phyloP scores from a whole-genome alignment of 2,888 invertebrate genomes.

The Chymomyza fuscimana region DNA sequence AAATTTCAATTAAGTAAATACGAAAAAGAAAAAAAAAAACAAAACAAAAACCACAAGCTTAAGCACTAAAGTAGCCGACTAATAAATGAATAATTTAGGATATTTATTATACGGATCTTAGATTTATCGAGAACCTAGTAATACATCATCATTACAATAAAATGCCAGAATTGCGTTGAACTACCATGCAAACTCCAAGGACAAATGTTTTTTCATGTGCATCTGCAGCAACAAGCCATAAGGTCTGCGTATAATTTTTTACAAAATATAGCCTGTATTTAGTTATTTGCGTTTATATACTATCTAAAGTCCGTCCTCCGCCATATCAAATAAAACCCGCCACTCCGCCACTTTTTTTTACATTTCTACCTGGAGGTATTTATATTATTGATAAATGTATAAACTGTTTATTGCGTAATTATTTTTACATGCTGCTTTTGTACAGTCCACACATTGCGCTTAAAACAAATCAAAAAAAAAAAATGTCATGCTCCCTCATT shows the following conservation, averaged over 20 bases:
- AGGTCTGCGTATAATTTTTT: not conserved
- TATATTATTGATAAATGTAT: not conserved
- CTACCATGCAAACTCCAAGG: not conserved
- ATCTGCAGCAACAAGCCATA: not conserved
- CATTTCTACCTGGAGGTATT: not conserved
- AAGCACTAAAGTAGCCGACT: constrained; percentile 57
- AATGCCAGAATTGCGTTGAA: constrained; percentile 12
- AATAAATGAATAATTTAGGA: constrained; percentile 26
- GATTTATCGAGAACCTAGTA: constrained; percentile 7
- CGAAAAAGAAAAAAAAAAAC: constrained; percentile 16
- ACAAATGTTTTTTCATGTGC: not conserved
- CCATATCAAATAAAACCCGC: constrained; percentile 7
- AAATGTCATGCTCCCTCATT: not conserved
- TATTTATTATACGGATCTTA: constrained; percentile 12
- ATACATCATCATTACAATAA: constrained; percentile 16
- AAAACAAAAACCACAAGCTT: constrained; percentile 44
- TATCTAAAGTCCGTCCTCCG: not conserved
- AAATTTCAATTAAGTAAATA: constrained; percentile 36
- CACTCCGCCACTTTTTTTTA: constrained; percentile 22
- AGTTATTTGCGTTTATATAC: not conserved
- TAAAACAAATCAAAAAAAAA: not conserved
- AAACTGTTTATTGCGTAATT: not conserved
- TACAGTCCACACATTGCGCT: not conserved
- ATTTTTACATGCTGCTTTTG: not conserved
- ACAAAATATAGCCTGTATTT: not conserved